Percentiles rank a stretch among this genome's conserved stretches.
phyloP scores from a whole-genome alignment of 2,113 vertebrate species.

The Ciconia boyciana region DNA sequence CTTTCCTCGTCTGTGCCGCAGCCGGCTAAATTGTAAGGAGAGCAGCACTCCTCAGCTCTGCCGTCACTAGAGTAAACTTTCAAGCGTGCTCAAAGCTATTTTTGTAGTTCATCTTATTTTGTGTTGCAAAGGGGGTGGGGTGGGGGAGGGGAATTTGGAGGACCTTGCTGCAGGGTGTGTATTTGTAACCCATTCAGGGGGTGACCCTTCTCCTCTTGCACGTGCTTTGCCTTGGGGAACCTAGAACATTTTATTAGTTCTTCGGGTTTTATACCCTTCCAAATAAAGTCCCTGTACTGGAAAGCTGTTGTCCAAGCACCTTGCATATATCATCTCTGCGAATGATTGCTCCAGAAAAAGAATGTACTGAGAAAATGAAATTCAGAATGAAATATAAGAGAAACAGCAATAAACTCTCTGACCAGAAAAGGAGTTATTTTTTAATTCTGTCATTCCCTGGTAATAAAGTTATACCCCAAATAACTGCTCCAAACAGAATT shows the following conservation, averaged over 20 bases:
- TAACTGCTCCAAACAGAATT: not conserved
- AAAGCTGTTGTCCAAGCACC: not conserved
- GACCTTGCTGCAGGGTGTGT: not conserved
- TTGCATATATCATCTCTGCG: not conserved
- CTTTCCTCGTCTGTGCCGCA: not conserved
- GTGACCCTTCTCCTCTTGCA: not conserved
- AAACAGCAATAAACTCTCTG: not conserved
- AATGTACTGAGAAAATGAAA: not conserved
- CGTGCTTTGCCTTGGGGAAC: not conserved
- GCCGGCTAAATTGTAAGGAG: not conserved
- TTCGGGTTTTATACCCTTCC: not conserved
- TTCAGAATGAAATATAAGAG: not conserved
- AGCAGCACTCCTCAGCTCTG: not conserved
- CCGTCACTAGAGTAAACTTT: not conserved
- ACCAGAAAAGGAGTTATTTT: not conserved
- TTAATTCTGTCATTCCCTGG: not conserved
- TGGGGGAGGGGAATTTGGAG: not conserved
- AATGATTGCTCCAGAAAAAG: not conserved
- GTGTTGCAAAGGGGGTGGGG: not conserved
- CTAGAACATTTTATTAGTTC: conserved; percentile 48
- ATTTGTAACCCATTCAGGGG: conserved; percentile 10
- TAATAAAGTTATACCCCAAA: not conserved
- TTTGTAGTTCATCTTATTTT: not conserved
- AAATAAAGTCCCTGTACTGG: not conserved
- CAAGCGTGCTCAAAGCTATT: not conserved